Percentiles rank a stretch among this genome's conserved stretches.
These are phyloP conservation scores for Agapornis canus DNA, from an alignment of 2,797 vertebrate species.

Conservation along the genomic window DNA sequence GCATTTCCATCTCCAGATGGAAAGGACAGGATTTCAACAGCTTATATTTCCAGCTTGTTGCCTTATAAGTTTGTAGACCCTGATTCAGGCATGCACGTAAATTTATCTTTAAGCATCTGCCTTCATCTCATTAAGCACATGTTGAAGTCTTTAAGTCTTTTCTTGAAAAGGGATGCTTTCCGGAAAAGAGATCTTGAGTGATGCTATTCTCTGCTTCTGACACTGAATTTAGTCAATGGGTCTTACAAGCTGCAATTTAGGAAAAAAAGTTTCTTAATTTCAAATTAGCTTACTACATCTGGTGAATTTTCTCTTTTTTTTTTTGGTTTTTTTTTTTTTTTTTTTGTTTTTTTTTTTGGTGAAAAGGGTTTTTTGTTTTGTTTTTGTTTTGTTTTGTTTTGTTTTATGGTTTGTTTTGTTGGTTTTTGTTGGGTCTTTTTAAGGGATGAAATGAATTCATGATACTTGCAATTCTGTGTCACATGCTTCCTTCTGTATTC, in stretches of 20 bases:
- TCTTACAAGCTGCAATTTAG: background rate
- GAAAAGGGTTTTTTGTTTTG: background rate
- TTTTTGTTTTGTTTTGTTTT: background rate
- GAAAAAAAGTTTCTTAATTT: constrained; percentile 1
- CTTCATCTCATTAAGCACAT: constrained; percentile 20
- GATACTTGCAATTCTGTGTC: background rate
- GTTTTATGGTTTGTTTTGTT: background rate
- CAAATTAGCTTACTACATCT: background rate
- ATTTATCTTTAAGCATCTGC: constrained; percentile 32
- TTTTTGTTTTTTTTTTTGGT: background rate
- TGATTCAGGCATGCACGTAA: background rate
- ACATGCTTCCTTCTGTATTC: background rate
- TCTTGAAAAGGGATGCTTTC: background rate
- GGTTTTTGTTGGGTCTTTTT: background rate
- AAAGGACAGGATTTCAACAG: background rate
- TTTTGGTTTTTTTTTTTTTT: background rate
- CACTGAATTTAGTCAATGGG: background rate
- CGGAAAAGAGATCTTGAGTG: background rate
- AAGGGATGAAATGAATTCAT: background rate
- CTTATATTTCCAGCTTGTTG: background rate
- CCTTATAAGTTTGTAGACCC: background rate
- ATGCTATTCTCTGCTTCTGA: background rate
- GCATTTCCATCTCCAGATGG: background rate
- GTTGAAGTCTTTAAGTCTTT: background rate
- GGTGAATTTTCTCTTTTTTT: background rate